Evolutionary conservation across 2,113 vertebrate genomes (phyloP), one percentile per base, ranked within the genome.

Genomic region (Oreochromis spilurus): DNA sequence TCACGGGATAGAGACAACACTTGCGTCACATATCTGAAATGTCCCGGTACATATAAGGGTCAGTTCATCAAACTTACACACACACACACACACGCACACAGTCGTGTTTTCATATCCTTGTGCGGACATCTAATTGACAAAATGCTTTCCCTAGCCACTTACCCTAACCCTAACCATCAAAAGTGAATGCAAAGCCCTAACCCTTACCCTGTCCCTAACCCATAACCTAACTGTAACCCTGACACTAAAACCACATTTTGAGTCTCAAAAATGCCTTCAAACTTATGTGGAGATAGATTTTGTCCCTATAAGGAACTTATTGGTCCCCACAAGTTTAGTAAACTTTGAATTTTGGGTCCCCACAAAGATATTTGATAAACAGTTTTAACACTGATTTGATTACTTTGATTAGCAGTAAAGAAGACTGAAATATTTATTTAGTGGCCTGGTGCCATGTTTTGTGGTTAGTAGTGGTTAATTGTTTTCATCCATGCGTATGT

Each of bases 401-500:
- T 78, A 19, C 31, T 82, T 84, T 40, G 26, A 88, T 82, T 78
- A 81, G 36, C 36, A 19, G 48, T 16, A 70, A 82, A 24, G 4
- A 53, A 52, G 4, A 77, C 70, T 40, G 36, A 83, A 86, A 65
- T 10, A 5, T 58, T 38, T 7, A 58, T 79, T 83, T 83, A 57
- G 14, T 16, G 10, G 29, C 45, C 24, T 29, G 48, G 72, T 24
- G 80, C 82, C 3, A 84, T 34, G 53, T 85, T 80, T 60, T 36
- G 17, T 62, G 55, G 48, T 87, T 38, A 65, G n/a, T n/a, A 65
- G 34, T n/a, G 2, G 6, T 38, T 38, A 65, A 38, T 38, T 87
- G 83, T 84, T 84, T 84, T 81, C 17, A 78, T 82, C 13, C 9
- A 40, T 87, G 19, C 67, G 43, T 89, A 60, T 86, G 83, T 86